Conservation (phyloP, 2,113 vertebrate genomes). For the Blennius ocellaris region DNA sequence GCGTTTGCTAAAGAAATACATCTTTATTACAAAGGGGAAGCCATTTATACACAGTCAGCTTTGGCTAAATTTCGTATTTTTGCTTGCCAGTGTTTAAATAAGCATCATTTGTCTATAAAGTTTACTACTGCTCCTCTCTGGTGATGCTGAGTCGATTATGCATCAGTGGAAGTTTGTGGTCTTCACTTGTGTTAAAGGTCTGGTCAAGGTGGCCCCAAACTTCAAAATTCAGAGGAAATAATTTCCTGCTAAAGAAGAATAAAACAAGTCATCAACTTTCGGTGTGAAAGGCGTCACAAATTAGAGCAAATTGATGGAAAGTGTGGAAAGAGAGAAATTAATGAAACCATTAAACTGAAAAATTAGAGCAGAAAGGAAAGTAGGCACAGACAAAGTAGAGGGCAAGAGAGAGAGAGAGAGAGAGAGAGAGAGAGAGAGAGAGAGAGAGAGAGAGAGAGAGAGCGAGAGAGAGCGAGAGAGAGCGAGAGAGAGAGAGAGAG, state of each 20-base stretch:
- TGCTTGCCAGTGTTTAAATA: neutral
- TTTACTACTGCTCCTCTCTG: neutral
- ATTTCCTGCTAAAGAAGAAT: neutral
- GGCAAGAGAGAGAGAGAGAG: neutral
- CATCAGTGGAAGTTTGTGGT: no score
- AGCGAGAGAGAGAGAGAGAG: neutral
- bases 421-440: neutral
- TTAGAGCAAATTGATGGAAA: slow-evolving; percentile 22
- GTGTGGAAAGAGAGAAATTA: slow-evolving; percentile 13
- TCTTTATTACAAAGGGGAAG: neutral
- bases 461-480: no score
- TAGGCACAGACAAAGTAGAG: neutral
- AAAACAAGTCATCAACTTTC: neutral
- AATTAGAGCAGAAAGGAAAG: neutral
- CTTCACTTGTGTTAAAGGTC: neutral
- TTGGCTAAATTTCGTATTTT: neutral
- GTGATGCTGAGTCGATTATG: no score
- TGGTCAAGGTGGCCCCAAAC: slow-evolving; percentile 5
- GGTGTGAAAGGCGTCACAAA: slow-evolving; percentile 24
- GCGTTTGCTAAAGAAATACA: neutral
- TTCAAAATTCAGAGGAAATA: neutral
- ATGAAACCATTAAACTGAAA: slow-evolving; percentile 25
- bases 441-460: neutral
- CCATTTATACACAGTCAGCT: neutral
- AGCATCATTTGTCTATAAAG: neutral